Percentiles rank a stretch among this genome's conserved stretches.
These are phyloP conservation scores for Alosa sapidissima DNA, from an alignment of 2,797 vertebrate genomes.

Conservation along the genomic window DNA sequence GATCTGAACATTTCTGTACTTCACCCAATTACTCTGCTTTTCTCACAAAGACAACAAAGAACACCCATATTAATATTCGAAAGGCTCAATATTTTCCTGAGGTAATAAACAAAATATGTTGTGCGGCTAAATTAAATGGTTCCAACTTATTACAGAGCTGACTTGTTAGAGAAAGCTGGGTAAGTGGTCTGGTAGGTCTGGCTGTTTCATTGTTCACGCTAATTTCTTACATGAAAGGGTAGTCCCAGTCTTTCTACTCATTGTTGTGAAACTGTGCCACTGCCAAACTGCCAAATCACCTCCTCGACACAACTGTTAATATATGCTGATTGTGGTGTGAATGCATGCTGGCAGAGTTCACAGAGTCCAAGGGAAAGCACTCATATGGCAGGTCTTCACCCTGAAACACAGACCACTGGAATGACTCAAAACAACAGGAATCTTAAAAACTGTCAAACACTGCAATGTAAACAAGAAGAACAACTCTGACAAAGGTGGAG, in stretches of 20 bases:
- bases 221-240: neutral
- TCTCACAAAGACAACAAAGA: neutral
- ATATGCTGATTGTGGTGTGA: neutral
- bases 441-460: neutral
- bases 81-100: neutral
- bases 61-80: too few relatives aligned
- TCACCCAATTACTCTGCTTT: neutral
- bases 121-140: neutral
- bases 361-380: neutral
- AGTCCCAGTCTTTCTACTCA: neutral
- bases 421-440: neutral
- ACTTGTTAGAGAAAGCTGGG: neutral
- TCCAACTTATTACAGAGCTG: neutral
- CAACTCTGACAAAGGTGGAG: neutral
- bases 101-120: neutral
- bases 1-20: neutral
- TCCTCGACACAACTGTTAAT: neutral
- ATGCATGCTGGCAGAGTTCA: neutral
- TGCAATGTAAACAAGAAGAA: neutral
- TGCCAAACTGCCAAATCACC: neutral
- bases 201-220: neutral
- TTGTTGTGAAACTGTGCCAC: neutral
- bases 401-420: neutral
- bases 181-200: neutral
- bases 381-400: neutral